These are phyloP conservation scores for Poecilia gillii DNA, from an alignment of 2,797 vertebrate species.

Conservation along the genomic window DNA sequence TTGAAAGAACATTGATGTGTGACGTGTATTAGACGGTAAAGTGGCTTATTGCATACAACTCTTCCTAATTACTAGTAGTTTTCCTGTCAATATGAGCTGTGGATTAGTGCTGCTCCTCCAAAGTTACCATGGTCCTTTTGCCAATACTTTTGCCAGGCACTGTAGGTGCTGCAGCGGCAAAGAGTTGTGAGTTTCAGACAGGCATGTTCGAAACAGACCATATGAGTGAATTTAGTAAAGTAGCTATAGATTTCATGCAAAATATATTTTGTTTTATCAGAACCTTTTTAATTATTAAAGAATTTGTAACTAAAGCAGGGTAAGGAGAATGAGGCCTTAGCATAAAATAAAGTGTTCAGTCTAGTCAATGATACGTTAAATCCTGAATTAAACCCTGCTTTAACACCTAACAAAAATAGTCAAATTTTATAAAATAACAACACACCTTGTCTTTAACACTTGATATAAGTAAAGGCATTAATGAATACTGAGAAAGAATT, in stretches of 20 bases:
- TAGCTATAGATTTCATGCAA: neutral
- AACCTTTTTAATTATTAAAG: neutral
- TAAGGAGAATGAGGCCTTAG: neutral
- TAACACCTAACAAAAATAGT: neutral
- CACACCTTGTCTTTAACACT: neutral
- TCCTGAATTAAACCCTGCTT: neutral
- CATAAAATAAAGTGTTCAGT: neutral
- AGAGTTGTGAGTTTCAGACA: neutral
- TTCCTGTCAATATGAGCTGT: neutral
- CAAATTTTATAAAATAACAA: neutral
- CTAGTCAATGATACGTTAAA: neutral
- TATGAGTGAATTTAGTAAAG: neutral
- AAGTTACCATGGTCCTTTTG: neutral
- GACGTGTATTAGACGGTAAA: neutral
- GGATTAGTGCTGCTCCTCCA: neutral
- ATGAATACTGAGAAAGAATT: neutral
- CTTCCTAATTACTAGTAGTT: neutral
- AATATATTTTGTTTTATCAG: neutral
- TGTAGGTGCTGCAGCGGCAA: neutral
- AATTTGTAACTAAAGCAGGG: neutral
- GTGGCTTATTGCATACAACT: neutral
- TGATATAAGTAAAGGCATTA: neutral
- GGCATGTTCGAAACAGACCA: neutral
- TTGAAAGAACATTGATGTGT: neutral
- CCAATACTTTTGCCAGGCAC: neutral